Conservation (phyloP, 37 sponge, comb jelly and placozoan genomes). For the Oopsacas minuta region DNA sequence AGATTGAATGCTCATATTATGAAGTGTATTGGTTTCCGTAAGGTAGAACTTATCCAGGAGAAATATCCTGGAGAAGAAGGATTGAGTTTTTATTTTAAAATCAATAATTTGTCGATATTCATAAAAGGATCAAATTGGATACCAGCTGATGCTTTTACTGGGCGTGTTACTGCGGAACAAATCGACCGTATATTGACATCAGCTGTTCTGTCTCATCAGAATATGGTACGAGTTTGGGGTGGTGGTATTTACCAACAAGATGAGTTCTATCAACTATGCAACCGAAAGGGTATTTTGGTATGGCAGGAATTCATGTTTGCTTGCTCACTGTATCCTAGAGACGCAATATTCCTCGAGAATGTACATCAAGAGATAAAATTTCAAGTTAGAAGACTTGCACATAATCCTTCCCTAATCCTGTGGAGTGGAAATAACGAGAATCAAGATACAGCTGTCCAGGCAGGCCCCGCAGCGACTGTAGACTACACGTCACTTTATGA, state of each 20-base stretch:
- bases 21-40: slow-evolving; percentile 56
- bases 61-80: slow-evolving; percentile 27
- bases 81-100: slow-evolving; percentile 56
- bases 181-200: slow-evolving; percentile 35
- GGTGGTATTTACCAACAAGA: slow-evolving; percentile 87
- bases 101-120: slow-evolving; percentile 57
- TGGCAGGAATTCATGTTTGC: slow-evolving; percentile 99
- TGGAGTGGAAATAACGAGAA: slow-evolving; percentile 99
- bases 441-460: slow-evolving; percentile 27
- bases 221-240: slow-evolving; percentile 89
- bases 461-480: slow-evolving; percentile 23
- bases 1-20: background rate
- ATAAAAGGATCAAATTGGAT: slow-evolving; percentile 84
- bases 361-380: slow-evolving; percentile 56
- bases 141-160: slow-evolving; percentile 78
- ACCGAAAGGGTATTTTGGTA: slow-evolving; percentile 85
- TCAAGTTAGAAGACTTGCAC: slow-evolving; percentile 50
- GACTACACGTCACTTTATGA: slow-evolving; percentile 80
- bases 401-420: slow-evolving; percentile 75
- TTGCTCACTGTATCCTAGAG: slow-evolving; percentile 77
- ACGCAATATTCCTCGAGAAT: slow-evolving; percentile 64
- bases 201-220: slow-evolving; percentile 60
- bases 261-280: slow-evolving; percentile 85
- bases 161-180: slow-evolving; percentile 33
- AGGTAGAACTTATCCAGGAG: slow-evolving; percentile 57